Conservation (phyloP, 2,113 vertebrate species). For the Thunnus maccoyii region DNA sequence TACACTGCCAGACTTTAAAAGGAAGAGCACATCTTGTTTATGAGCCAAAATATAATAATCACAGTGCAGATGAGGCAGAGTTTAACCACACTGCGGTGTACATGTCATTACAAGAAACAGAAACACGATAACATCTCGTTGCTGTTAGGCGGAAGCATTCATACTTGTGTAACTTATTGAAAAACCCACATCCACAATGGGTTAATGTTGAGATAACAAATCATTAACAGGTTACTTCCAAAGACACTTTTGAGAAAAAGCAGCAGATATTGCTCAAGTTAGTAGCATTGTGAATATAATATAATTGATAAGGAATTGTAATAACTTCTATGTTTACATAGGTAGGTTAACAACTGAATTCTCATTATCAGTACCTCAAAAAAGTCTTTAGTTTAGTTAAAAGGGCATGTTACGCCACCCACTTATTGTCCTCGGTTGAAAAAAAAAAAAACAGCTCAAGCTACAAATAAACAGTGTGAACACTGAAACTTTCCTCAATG, state of each 20-base stretch:
- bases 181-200: conserved; percentile 24
- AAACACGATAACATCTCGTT: neutral
- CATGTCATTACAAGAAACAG: neutral
- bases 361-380: neutral
- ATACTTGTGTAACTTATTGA: neutral
- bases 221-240: neutral
- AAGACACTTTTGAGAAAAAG: conserved; percentile 17
- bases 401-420: neutral
- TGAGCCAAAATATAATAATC: neutral
- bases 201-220: conserved; percentile 47
- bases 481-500: neutral
- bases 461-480: neutral
- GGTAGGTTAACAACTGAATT: too few relatives aligned
- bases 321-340: too few relatives aligned
- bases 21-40: neutral
- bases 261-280: neutral
- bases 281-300: neutral
- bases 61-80: neutral
- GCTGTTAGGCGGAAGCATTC: neutral
- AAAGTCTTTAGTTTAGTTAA: neutral
- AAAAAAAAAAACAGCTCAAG: neutral
- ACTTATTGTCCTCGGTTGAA: neutral
- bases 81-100: neutral
- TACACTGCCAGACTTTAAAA: neutral
- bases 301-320: too few relatives aligned